Conservation (phyloP, 2,888 invertebrate genomes). For the Melinaea menophilus region DNA sequence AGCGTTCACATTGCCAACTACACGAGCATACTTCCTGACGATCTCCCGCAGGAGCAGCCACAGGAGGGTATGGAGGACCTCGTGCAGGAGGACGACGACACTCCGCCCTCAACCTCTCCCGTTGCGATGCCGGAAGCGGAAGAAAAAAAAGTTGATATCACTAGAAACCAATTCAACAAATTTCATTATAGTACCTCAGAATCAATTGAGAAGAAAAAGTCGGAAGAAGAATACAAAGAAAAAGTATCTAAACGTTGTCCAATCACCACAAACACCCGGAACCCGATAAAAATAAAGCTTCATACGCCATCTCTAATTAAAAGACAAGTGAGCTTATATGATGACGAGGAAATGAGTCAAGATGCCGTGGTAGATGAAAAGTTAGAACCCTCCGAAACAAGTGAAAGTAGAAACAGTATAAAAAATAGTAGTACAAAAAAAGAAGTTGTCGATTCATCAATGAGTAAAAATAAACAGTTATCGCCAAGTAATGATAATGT, state of each 20-base stretch:
- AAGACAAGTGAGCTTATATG: conserved; percentile 73
- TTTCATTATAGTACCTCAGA: conserved; percentile 21
- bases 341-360: conserved; percentile 45
- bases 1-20: conserved; percentile 85
- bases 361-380: conserved; percentile 26
- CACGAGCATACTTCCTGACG: conserved; percentile 35
- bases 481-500: not conserved
- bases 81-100: conserved; percentile 50
- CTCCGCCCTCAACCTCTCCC: conserved; percentile 27
- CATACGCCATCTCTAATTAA: conserved; percentile 71
- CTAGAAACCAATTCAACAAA: conserved; percentile 11
- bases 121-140: conserved; percentile 7
- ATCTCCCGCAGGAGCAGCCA: conserved; percentile 28
- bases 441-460: not conserved
- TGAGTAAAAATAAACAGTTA: not conserved
- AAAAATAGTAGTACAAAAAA: conserved; percentile 9
- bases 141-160: conserved; percentile 12
- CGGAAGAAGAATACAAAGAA: conserved; percentile 57
- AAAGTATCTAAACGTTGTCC: conserved; percentile 62
- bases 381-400: conserved; percentile 12
- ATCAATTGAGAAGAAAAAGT: conserved; percentile 37
- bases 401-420: conserved; percentile 13
- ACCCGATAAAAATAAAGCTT: conserved; percentile 67
- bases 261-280: conserved; percentile 58
- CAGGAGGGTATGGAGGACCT: conserved; percentile 44